Base-by-base conservation (phyloP, 2,797 vertebrate genomes). In the Rhinophrynus dorsalis region DNA sequence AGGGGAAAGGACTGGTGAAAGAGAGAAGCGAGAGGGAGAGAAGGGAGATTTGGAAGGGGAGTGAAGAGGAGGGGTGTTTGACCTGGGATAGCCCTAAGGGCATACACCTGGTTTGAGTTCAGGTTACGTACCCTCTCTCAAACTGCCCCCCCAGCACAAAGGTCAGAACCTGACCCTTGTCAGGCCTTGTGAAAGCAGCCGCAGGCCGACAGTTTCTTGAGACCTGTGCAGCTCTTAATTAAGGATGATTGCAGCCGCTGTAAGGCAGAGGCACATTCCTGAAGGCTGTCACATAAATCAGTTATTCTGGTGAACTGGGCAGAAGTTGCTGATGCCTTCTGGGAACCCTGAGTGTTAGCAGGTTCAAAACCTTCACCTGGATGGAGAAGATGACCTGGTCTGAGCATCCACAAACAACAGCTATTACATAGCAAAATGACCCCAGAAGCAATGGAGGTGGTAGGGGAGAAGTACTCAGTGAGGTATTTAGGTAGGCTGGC, bases 111-210 rank as follows among this genome's bases (percentile, higher is more conserved):
- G 61, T 55, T 32, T 66, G 37, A 59, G 38, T 66, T 65, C 61
- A 59, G 58, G 59, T 74, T 68, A 68, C 72, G 51, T 40, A 57
- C 68, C 59, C 55, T 38, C n/a, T 32, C 48, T 30, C 29, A 30
- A 30, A 30, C 40, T 18, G 13, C 23, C 65, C 57, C 20, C 24
- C 58, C 57, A 51, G 58, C 44, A 56, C 67, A 68, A 65, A 65
- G 66, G 35, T 59, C 45, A 32, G n/a, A 45, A 55, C 55, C 50
- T 17, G 33, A 58, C 57, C 70, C 38, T 42, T 65, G 45, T 55
- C 47, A 64, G 68, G 29, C 68, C 58, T 45, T 65, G 73, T 73
- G 69, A 73, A 66, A 73, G 52, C 66, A 59, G 67, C 54, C 30
- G 18, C 26, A 26, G 64, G 58, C 64, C 69, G 20, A 60, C 30